Base-by-base conservation (phyloP, 1,140 invertebrate genomes). In the Cecropterus lyciades region DNA sequence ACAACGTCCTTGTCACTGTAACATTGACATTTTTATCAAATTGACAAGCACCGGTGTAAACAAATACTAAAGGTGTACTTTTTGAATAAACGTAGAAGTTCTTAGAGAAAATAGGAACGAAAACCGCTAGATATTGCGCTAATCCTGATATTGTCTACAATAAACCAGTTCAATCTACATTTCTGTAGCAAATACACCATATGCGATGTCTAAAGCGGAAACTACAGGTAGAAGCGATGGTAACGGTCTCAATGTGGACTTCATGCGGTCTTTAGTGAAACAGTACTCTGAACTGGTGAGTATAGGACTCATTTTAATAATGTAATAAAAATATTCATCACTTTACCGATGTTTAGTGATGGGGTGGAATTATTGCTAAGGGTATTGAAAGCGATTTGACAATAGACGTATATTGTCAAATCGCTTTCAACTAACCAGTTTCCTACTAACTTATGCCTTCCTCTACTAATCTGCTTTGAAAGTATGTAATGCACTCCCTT, bases 211-310 rank as follows among this genome's bases (percentile, higher is more conserved):
- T 13, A 91, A 85, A 77, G 75, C 79, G 30, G 85, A 85, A 69
- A 66, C 80, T 27, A 70, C 74, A 24, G 45, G 65, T 30, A 77
- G 79, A 67, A 70, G 70, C 55, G 76, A 57, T 55, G 60, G 69
- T 6, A 85, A 89, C n/a, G 70, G 76, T 40, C 65, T 91, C 20
- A 91, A 91, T 46, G 84, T 91, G 20, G 87, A 91, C 67, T 88
- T 86, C 60, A 89, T 91, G 86, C 70, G 89, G 17, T 88, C 79
- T 52, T 72, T 86, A 68, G 92, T 89, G 6, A 92, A 86, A 64
- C 87, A 87, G 64, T 90, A 92, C 67, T 86, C 80, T 51, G 92
- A 87, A 90, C 77, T 89, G 83, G 89, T 89, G 76, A 85, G 57
- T 8, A 9, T 8, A 33, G 6, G 1, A 7, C 7, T 33, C 30